Percentiles rank a stretch among this genome's conserved stretches.
These are phyloP conservation scores for Tamandua tetradactyla DNA, from an alignment of 2,797 vertebrate genomes.

Conservation along the genomic window DNA sequence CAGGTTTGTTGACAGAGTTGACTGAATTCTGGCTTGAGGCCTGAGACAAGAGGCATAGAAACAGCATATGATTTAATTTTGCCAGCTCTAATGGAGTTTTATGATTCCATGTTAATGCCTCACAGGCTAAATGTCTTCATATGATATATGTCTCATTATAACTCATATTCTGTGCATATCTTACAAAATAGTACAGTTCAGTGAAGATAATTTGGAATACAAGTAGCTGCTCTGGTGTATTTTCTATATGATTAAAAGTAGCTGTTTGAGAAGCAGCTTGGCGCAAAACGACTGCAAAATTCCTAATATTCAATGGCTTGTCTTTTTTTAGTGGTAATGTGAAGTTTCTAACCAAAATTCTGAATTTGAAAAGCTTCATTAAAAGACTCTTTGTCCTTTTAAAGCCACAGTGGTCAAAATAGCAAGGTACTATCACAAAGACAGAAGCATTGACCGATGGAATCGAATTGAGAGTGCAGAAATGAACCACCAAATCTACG, in stretches of 20 bases:
- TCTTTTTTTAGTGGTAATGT: not conserved
- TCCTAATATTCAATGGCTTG: not conserved
- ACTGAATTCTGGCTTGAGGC: not conserved
- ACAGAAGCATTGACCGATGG: too few species aligned
- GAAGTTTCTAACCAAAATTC: conserved; percentile 39
- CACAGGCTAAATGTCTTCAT: not conserved
- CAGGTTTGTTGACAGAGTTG: not conserved
- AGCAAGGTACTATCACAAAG: too few species aligned
- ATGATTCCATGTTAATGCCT: not conserved
- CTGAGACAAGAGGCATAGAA: not conserved
- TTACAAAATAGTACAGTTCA: not conserved
- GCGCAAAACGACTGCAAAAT: not conserved
- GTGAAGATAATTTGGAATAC: not conserved
- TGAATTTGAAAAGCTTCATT: not conserved
- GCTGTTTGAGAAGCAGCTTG: not conserved
- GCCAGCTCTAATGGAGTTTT: not conserved
- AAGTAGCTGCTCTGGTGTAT: not conserved
- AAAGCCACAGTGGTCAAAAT: too few species aligned
- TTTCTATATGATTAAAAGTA: not conserved
- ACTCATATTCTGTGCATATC: not conserved
- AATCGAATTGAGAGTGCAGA: too few species aligned
- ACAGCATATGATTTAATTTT: not conserved
- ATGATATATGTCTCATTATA: not conserved
- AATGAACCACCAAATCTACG: too few species aligned
- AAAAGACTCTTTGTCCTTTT: not conserved